phyloP scores from a whole-genome alignment of 2,797 vertebrate genomes.

The Anas georgica region DNA sequence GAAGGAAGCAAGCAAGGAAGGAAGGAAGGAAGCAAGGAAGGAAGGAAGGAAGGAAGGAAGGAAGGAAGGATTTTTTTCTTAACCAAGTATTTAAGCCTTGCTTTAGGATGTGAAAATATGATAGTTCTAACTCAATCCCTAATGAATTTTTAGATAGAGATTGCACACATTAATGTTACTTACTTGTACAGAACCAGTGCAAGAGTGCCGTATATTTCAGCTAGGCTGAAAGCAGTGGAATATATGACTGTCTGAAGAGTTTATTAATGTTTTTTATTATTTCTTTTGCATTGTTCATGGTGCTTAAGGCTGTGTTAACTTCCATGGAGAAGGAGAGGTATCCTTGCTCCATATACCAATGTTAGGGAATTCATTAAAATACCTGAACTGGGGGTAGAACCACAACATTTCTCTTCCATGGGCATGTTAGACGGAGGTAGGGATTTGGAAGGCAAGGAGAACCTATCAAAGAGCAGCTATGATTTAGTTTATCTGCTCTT shows the following conservation, averaged over 20 bases:
- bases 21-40: too few relatives aligned
- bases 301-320: neutral
- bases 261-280: neutral
- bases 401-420: neutral
- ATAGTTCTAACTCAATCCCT: neutral
- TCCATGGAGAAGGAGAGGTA: neutral
- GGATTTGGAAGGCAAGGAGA: neutral
- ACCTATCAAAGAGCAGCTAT: neutral
- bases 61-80: neutral
- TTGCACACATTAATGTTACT: neutral
- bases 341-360: neutral
- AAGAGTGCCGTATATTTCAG: neutral
- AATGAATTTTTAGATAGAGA: neutral
- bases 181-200: neutral
- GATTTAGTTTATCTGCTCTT: neutral
- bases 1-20: too few relatives aligned
- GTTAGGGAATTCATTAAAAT: neutral
- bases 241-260: neutral
- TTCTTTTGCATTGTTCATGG: neutral
- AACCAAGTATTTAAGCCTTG: neutral
- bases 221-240: neutral
- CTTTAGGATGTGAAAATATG: neutral
- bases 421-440: neutral
- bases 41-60: neutral
- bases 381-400: neutral